Evolutionary conservation across 92 coral and sea anemone genomes (phyloP).

Genomic region (Actinostola sp.): DNA sequence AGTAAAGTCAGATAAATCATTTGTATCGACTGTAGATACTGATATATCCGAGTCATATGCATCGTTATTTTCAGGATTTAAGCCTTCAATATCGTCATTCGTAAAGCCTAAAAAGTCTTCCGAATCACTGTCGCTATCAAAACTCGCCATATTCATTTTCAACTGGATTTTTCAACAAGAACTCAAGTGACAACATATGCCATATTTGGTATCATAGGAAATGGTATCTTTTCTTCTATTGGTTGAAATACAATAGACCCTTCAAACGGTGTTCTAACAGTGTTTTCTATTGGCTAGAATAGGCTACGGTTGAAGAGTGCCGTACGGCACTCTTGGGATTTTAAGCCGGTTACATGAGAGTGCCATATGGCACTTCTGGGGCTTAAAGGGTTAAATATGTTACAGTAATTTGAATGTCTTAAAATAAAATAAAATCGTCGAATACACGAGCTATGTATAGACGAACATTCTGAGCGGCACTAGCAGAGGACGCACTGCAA

Average conservation of each 20-base stretch:
- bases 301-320: conserved; percentile 25
- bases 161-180: too few relatives aligned
- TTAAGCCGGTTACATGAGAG: too few relatives aligned
- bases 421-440: too few relatives aligned
- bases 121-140: conserved; percentile 30
- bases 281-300: conserved; percentile 43
- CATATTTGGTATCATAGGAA: conserved; percentile 3
- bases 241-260: conserved; percentile 30
- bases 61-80: neutral
- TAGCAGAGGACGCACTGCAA: too few relatives aligned
- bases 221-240: conserved; percentile 33
- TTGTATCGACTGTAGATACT: conserved; percentile 15
- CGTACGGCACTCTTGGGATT: conserved; percentile 2
- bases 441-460: too few relatives aligned
- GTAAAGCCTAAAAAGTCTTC: conserved; percentile 51
- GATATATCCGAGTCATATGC: conserved; percentile 49
- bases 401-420: too few relatives aligned
- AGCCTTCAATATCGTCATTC: conserved; percentile 21
- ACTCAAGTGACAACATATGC: conserved; percentile 18
- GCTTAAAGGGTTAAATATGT: too few relatives aligned
- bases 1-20: conserved; percentile 24
- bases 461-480: too few relatives aligned
- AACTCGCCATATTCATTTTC: too few relatives aligned
- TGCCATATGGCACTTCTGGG: too few relatives aligned
- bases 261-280: neutral